These are phyloP conservation scores for Drosophila kepulauana DNA, from an alignment of 1,140 invertebrate genomes.

Conservation along the genomic window DNA sequence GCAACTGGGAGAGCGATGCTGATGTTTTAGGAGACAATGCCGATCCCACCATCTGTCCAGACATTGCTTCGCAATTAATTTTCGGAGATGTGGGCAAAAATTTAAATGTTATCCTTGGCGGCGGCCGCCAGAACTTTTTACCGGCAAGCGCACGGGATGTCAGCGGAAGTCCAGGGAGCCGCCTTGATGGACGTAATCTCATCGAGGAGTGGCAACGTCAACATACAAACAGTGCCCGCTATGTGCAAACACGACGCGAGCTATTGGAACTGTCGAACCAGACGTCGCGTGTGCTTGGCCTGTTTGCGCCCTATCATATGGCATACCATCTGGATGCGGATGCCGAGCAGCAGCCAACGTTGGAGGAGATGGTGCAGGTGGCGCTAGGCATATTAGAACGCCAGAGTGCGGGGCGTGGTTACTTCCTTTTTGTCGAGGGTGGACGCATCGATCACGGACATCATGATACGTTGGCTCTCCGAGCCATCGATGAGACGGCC, in stretches of 20 bases:
- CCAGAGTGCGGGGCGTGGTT: conserved; percentile 90
- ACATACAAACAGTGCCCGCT: conserved; percentile 85
- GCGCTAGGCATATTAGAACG: conserved; percentile 90
- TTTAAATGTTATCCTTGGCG: conserved; percentile 90
- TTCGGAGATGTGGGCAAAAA: conserved; percentile 88
- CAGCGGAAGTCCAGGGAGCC: conserved; percentile 77
- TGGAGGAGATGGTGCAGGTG: conserved; percentile 91
- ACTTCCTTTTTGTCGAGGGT: conserved; percentile 88
- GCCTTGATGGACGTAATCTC: conserved; percentile 89
- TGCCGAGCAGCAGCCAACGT: conserved; percentile 88
- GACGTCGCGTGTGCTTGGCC: conserved; percentile 85
- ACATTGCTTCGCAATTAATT: conserved; percentile 91
- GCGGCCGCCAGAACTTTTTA: conserved; percentile 90
- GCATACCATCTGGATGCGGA: conserved; percentile 86
- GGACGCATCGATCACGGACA: conserved; percentile 91
- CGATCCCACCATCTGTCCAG: conserved; percentile 86
- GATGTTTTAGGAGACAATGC: conserved; percentile 85
- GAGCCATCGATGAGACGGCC: conserved; percentile 90
- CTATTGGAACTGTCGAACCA: conserved; percentile 84
- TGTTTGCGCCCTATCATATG: conserved; percentile 86
- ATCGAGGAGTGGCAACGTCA: conserved; percentile 89
- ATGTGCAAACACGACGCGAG: conserved; percentile 88
- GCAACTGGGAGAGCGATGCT: conserved; percentile 92
- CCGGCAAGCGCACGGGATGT: conserved; percentile 85
- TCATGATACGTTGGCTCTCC: conserved; percentile 88